Evolutionary conservation across 2,888 invertebrate genomes (phyloP), one percentile per base, ranked within the genome.

Genomic region (Archaeoteleia sp.): DNA sequence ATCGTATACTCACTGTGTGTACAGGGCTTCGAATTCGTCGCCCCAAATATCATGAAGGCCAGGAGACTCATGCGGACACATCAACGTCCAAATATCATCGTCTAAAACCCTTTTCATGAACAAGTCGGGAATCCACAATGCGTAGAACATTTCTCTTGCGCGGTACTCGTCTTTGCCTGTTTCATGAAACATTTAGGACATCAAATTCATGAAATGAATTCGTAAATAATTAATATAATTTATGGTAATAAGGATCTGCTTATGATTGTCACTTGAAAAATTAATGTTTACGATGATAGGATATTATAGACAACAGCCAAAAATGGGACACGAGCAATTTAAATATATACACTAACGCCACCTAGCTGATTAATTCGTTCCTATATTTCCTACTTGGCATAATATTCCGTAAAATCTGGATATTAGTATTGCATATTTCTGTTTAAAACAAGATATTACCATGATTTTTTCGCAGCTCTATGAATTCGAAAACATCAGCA

Each of bases 81-180:
- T 98, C 9, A 99, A 87, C 46, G 95, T 94, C 99, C 99, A 99
- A 45, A 90, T 88, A 67, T 87, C 92, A 85, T 97, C 90, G 1
- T 88, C 88, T 83, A 96, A 93, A 0, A 96, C 95, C 43, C 99
- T 90, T 83, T 93, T 91, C 99, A 99, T 99, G 84, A 99, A 99
- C 57, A 99, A 88, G 87, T 99, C 98, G 0, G 98, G 97, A 73
- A 99, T 95, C 98, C 99, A 99, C 17, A 99, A 85, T 0, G 95
- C 98, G 85, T 95, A 98, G 86, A 98, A 99, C 27, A 99, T 87
- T 86, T 99, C 98, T 49, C 98, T 89, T 0, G 98, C 98, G 35
- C 98, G 89, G 27, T 92, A 88, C 85, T 98, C 98, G 83, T 98
- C 98, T 81, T 95, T 95, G 0, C 98, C 85, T 81, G 40, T 67